Evolutionary conservation across 1,140 invertebrate genomes (phyloP).

Genomic region (Drosophila kurseongensis): DNA sequence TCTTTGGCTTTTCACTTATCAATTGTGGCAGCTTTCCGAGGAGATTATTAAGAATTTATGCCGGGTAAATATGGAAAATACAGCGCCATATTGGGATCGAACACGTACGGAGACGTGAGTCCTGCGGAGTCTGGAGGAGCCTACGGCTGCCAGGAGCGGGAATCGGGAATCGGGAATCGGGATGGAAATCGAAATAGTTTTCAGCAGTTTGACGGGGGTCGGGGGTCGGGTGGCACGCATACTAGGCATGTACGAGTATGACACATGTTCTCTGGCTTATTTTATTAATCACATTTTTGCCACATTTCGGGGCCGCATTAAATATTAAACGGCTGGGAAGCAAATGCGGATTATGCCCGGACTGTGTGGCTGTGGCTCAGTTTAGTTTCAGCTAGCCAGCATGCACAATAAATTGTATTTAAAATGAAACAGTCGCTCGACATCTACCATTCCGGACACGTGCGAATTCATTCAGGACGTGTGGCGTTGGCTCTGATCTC

Average conservation of each 20-base stretch:
- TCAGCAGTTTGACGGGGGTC: background rate
- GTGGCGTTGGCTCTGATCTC: constrained; percentile 55
- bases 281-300: constrained; percentile 71
- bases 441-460: constrained; percentile 67
- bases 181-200: constrained; percentile 50
- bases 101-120: constrained; percentile 63
- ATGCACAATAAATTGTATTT: constrained; percentile 80
- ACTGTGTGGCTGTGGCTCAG: constrained; percentile 34
- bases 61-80: constrained; percentile 48
- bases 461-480: constrained; percentile 67
- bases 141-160: constrained; percentile 14
- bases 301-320: constrained; percentile 48
- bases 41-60: constrained; percentile 42
- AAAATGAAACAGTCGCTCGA: constrained; percentile 69
- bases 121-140: constrained; percentile 14
- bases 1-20: constrained; percentile 44
- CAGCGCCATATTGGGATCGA: constrained; percentile 60
- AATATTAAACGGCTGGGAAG: constrained; percentile 69
- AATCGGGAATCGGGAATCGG: constrained; percentile 5
- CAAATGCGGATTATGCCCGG: constrained; percentile 60
- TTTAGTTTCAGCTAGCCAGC: constrained; percentile 52
- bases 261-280: constrained; percentile 57
- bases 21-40: constrained; percentile 40
- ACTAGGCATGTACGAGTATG: constrained; percentile 33
- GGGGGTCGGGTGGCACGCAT: constrained; percentile 21